These are phyloP conservation scores for Diorhabda elongata DNA, from an alignment of 1,140 invertebrate genomes.

Conservation along the genomic window DNA sequence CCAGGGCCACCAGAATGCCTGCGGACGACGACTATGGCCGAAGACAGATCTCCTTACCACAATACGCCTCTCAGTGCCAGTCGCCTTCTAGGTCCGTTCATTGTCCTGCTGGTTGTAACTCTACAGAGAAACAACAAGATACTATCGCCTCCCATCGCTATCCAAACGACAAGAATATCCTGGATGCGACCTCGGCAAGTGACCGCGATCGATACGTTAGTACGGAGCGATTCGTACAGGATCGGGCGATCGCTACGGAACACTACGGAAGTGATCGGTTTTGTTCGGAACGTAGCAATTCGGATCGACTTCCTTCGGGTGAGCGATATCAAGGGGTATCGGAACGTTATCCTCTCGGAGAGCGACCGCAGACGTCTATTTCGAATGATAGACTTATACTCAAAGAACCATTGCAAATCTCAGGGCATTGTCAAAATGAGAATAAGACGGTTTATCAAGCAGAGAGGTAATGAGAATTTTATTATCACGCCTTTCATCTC, in stretches of 20 bases:
- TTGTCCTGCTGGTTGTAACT: constrained; percentile 39
- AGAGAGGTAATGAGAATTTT: constrained; percentile 4
- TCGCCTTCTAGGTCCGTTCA: constrained; percentile 23
- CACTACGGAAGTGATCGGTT: constrained; percentile 30
- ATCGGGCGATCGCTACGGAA: constrained; percentile 17
- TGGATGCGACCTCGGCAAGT: constrained; percentile 28
- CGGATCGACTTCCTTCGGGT: constrained; percentile 40
- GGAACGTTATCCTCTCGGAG: constrained; percentile 45
- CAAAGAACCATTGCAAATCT: constrained; percentile 22
- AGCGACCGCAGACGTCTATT: constrained; percentile 39
- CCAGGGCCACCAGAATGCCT: constrained; percentile 47
- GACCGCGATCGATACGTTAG: constrained; percentile 15
- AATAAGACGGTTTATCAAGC: constrained; percentile 12
- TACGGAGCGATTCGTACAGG: constrained; percentile 22
- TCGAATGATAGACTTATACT: constrained; percentile 36
- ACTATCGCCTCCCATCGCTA: constrained; percentile 8
- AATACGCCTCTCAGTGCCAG: constrained; percentile 26
- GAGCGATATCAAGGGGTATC: constrained; percentile 41
- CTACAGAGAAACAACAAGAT: constrained; percentile 28
- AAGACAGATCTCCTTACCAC: constrained; percentile 40
- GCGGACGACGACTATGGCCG: constrained; percentile 45
- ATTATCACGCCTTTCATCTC: too few relatives aligned
- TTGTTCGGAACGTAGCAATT: constrained; percentile 37
- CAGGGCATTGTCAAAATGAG: constrained; percentile 21
- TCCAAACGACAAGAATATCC: neutral